Conservation (phyloP, 2,888 invertebrate species). For the Orthosia gracilis region DNA sequence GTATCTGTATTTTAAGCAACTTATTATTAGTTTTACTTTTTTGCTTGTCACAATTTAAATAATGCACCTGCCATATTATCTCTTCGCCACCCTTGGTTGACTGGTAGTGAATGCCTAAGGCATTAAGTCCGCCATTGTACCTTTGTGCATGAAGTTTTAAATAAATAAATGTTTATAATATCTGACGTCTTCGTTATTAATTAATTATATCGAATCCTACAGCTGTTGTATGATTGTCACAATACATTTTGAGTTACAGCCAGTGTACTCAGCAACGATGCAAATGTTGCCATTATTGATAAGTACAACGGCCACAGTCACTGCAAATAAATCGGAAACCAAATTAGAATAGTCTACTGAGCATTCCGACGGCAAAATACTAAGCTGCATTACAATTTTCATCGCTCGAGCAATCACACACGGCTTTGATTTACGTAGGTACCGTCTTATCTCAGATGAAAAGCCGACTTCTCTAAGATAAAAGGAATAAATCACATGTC, state of each 20-base stretch:
- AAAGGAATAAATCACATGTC: conserved; percentile 89
- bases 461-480: conserved; percentile 84
- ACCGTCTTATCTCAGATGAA: conserved; percentile 82
- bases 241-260: conserved; percentile 41
- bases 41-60: too few relatives aligned
- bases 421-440: conserved; percentile 85
- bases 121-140: too few relatives aligned
- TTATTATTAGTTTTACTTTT: too few relatives aligned
- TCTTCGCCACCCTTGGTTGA: too few relatives aligned
- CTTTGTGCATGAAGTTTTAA: too few relatives aligned
- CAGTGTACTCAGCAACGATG: not conserved
- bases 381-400: conserved; percentile 79
- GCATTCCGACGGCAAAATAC: conserved; percentile 44
- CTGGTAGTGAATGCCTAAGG: too few relatives aligned
- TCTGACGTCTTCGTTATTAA: conserved; percentile 7
- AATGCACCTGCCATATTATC: too few relatives aligned
- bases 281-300: conserved; percentile 40
- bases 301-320: conserved; percentile 30
- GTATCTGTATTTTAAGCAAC: too few relatives aligned
- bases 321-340: conserved; percentile 50
- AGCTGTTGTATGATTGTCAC: conserved; percentile 40
- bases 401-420: conserved; percentile 79
- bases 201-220: conserved; percentile 29
- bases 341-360: conserved; percentile 60
- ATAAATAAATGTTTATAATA: not conserved